A percentile compares a stretch with the other conserved stretches of the same genome.
phyloP scores from a whole-genome alignment of 92 coral and sea anemone species.

The Heteractis magnifica region DNA sequence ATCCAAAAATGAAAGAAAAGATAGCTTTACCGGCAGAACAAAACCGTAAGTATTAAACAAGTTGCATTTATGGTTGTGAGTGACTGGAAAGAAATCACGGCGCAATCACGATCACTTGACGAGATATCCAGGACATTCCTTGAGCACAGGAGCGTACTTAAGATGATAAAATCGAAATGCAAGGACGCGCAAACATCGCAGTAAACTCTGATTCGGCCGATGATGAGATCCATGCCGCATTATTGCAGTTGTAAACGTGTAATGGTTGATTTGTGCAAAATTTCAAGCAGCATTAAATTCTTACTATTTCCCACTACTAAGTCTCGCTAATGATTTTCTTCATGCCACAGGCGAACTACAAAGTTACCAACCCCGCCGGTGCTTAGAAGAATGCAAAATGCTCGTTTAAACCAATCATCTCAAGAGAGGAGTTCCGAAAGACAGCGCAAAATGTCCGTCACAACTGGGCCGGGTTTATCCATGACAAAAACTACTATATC shows the following conservation, averaged over 20 bases:
- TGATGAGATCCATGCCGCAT: too few species aligned
- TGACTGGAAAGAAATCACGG: too few species aligned
- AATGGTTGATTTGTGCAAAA: too few species aligned
- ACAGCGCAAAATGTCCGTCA: conserved; percentile 29
- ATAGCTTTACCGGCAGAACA: conserved; percentile 59
- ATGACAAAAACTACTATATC: conserved; percentile 38
- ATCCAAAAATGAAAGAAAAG: conserved; percentile 46
- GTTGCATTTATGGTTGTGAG: not conserved
- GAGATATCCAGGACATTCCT: too few species aligned
- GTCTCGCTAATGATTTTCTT: not conserved
- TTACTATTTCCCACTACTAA: too few species aligned
- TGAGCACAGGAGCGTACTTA: too few species aligned
- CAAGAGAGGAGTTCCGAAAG: conserved; percentile 23
- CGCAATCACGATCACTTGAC: too few species aligned
- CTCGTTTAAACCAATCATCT: conserved; percentile 13
- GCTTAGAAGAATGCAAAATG: conserved; percentile 42
- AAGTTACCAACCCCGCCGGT: conserved; percentile 65
- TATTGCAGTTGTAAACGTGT: too few species aligned
- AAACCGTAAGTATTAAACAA: conserved; percentile 6
- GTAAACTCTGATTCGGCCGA: too few species aligned
- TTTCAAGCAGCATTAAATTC: too few species aligned
- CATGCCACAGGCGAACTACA: conserved; percentile 32
- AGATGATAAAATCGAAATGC: too few species aligned
- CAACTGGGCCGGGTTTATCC: conserved; percentile 20
- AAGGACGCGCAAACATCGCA: too few species aligned